Evolutionary conservation across 2,888 invertebrate species (phyloP), one percentile per base, ranked within the genome.

Genomic region (Volucella inanis): DNA sequence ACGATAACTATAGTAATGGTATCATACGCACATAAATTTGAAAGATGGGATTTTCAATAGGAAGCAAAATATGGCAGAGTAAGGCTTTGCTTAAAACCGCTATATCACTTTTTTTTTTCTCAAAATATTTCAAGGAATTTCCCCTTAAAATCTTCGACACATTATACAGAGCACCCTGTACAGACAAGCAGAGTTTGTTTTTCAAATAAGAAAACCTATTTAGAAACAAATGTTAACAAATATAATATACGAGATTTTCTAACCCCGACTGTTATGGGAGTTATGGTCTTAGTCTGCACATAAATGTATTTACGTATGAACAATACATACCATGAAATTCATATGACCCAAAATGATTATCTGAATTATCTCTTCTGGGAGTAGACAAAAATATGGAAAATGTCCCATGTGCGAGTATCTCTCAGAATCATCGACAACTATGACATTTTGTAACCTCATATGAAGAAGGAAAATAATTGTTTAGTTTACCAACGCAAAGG

Each of bases 401-500:
- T 67, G 57, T 49, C 18, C 47, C 10, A 18, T 38, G 45, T 15
- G 49, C 52, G 47, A 47, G 54, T 70, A 47, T 79, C 38, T 59
- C 47, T 61, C 65, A 62, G 31, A 64, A 77, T 74, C 78, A 78
- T 62, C 70, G 11, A 50, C 54, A n/a, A 31, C 15, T 31, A 47
- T 54, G 39, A 38, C 39, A 47, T 50, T 47, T 50, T 68, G 8
- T 65, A 84, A 84, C 75, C 84, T 70, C 84, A 84, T 84, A 84
- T 75, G 70, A 47, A 84, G 74, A 64, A 57, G 65, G 43, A 57
- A 59, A 12, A 54, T 41, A 68, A 70, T 74, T 64, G 45, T 75
- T 79, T 83, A 74, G 68, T 79, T 83, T 83, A 83, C 83, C 83
- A 83, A 83, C 79, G 78, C 83, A 74, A 67, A 68, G 79, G 74